Evolutionary conservation across 2,888 invertebrate genomes (phyloP).

Genomic region (Callosobruchus maculatus): DNA sequence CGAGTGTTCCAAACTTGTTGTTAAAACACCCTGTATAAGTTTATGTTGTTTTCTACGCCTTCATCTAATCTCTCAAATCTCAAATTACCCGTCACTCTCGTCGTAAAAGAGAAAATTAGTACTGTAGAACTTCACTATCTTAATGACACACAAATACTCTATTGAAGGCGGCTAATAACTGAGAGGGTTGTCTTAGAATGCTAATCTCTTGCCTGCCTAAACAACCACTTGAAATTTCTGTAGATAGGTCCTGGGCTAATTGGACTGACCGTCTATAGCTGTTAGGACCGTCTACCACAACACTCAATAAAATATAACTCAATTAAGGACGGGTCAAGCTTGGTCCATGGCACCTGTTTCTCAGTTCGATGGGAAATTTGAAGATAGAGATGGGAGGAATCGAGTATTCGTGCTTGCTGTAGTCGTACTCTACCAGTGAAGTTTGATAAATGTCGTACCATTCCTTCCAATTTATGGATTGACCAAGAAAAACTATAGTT

Average conservation of each 20-base stretch:
- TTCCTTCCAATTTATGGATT: too few species aligned
- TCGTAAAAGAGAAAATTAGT: too few species aligned
- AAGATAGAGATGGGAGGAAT: neutral
- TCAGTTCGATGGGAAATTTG: neutral
- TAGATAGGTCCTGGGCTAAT: neutral
- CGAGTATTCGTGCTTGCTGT: neutral
- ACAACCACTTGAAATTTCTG: neutral
- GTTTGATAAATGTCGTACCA: too few species aligned
- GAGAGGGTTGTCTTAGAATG: neutral
- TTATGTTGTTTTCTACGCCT: too few species aligned
- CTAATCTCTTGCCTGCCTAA: neutral
- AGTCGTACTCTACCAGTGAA: too few species aligned
- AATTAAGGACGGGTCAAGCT: neutral
- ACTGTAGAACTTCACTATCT: too few species aligned
- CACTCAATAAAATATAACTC: neutral
- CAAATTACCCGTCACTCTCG: too few species aligned
- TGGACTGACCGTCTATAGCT: neutral
- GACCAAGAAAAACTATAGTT: too few species aligned
- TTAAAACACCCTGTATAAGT: too few species aligned
- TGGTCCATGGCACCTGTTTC: neutral
- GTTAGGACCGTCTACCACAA: neutral
- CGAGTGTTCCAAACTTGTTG: too few species aligned
- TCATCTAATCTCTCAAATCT: too few species aligned
- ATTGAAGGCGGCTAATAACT: neutral
- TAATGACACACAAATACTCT: neutral